Percentiles rank a stretch among this genome's conserved stretches.
Evolutionary conservation across 2,113 vertebrate species (phyloP).

Genomic region (Rhea americana): DNA sequence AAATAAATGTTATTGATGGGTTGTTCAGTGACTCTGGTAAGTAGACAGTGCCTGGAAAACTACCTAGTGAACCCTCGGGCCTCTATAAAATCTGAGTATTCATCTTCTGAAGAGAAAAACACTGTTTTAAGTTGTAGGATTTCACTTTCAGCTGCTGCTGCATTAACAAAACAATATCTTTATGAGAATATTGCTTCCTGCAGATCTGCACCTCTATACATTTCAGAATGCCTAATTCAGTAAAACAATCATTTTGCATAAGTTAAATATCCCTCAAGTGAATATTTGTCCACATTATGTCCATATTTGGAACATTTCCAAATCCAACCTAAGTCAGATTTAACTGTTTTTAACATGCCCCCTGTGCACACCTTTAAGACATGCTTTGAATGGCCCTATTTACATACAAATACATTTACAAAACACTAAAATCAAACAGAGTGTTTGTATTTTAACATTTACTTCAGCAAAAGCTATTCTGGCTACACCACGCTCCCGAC

Average conservation of each 20-base stretch:
- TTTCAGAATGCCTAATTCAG: background rate
- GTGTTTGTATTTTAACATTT: background rate
- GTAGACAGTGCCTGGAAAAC: background rate
- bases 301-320: background rate
- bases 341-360: background rate
- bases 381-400: background rate
- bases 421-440: background rate
- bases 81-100: background rate
- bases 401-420: accelerated
- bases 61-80: background rate
- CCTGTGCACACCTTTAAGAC: background rate
- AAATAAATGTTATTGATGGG: background rate
- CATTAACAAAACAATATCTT: background rate
- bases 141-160: background rate
- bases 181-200: background rate
- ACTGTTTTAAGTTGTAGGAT: background rate
- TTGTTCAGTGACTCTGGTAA: background rate
- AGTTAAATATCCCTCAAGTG: background rate
- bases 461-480: background rate
- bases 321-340: background rate
- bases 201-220: background rate
- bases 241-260: background rate
- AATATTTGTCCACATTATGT: background rate
- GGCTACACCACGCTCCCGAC: background rate
- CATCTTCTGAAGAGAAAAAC: background rate